phyloP scores from a whole-genome alignment of 2,113 vertebrate species.

The Pomatorhinus ruficollis region DNA sequence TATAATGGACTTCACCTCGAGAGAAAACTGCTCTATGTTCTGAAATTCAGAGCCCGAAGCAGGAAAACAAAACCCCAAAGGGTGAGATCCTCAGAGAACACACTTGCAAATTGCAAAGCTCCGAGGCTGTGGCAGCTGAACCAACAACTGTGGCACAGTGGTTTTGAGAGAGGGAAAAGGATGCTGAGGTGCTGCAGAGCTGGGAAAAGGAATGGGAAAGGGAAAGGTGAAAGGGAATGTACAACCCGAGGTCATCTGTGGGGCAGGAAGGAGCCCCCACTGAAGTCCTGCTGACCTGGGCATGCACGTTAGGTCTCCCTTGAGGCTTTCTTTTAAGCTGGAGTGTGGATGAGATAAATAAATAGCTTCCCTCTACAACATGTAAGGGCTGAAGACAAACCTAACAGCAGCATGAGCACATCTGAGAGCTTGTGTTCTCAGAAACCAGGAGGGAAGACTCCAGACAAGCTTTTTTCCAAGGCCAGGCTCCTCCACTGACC shows the following conservation, averaged over 20 bases:
- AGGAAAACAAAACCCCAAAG: not conserved
- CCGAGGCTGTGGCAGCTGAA: not conserved
- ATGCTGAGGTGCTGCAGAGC: not conserved
- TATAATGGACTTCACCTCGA: not conserved
- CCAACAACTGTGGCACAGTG: not conserved
- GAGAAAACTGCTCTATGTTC: too few relatives aligned
- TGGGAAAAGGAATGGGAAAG: not conserved
- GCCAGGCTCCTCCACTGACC: not conserved
- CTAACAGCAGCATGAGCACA: not conserved
- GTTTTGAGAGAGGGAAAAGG: not conserved
- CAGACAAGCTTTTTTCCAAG: not conserved
- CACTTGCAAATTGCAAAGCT: not conserved
- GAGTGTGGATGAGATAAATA: not conserved
- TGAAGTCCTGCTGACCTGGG: not conserved
- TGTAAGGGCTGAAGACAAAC: not conserved
- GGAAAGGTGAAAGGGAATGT: not conserved
- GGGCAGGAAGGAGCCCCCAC: not conserved
- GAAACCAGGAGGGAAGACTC: not conserved
- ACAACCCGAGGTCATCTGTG: accelerated
- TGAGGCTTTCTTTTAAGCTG: not conserved
- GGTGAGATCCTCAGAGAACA: not conserved
- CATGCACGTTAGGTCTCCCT: accelerated
- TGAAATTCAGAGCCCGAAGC: not conserved
- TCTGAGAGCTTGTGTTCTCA: not conserved
- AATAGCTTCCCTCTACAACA: not conserved